Evolutionary conservation across 2,888 invertebrate genomes (phyloP).

Genomic region (Chalcis sispes): DNA sequence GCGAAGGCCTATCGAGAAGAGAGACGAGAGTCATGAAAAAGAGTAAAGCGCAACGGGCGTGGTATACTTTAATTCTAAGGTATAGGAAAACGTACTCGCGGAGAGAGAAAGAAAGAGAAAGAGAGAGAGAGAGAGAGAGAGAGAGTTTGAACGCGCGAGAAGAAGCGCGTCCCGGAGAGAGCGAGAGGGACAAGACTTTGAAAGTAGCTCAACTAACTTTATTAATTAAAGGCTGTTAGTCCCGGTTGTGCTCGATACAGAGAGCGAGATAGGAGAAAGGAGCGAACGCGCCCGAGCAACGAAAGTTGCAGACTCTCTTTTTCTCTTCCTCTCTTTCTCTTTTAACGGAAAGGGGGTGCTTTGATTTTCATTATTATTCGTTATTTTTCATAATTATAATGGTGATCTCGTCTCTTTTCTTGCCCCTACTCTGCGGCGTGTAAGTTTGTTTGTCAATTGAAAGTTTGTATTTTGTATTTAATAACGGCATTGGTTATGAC

Average conservation of each 20-base stretch:
- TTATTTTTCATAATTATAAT: constrained; percentile 54
- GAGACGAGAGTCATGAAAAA: constrained; percentile 54
- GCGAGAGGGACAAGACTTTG: constrained; percentile 67
- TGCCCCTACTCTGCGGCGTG: too few species aligned
- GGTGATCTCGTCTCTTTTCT: neutral
- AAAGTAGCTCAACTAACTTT: constrained; percentile 73
- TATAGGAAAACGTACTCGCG: constrained; percentile 64
- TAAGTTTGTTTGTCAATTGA: constrained; percentile 44
- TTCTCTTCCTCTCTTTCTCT: constrained; percentile 22
- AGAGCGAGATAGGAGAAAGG: constrained; percentile 9
- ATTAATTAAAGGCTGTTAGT: constrained; percentile 74
- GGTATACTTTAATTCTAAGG: constrained; percentile 69
- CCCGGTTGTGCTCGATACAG: constrained; percentile 72
- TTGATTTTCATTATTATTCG: constrained; percentile 52
- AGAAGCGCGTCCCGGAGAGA: constrained; percentile 39
- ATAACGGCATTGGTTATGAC: neutral
- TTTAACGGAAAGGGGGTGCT: too few species aligned
- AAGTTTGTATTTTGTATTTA: constrained; percentile 18
- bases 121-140: constrained; percentile 27
- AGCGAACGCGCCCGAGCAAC: neutral
- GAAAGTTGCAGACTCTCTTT: neutral
- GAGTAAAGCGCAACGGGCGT: constrained; percentile 31
- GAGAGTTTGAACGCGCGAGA: constrained; percentile 5
- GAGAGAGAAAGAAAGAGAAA: constrained; percentile 7
- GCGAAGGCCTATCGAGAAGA: constrained; percentile 56